A percentile compares a stretch with the other conserved stretches of the same genome.
These are phyloP conservation scores for Drosophila athabasca DNA, from an alignment of 1,140 invertebrate species.

Conservation along the genomic window DNA sequence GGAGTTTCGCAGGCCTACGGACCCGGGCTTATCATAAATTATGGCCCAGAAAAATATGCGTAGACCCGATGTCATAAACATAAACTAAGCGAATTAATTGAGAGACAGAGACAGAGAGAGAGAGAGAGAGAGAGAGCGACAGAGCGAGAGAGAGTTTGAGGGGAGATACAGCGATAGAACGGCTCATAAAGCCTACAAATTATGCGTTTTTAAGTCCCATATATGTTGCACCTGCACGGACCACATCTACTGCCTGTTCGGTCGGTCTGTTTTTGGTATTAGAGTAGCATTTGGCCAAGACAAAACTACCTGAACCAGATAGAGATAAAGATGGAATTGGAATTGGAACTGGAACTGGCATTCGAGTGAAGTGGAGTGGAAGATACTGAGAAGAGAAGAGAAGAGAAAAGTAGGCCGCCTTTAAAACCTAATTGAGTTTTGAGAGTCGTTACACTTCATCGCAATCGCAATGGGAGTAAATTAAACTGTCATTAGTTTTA, in stretches of 20 bases:
- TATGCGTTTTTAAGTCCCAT: constrained; percentile 72
- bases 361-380: not conserved
- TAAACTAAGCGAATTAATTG: constrained; percentile 81
- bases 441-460: constrained; percentile 80
- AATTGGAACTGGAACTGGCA: not conserved
- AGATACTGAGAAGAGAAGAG: no score
- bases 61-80: constrained; percentile 66
- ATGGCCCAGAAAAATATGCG: constrained; percentile 70
- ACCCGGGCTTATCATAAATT: constrained; percentile 65
- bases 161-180: constrained; percentile 15
- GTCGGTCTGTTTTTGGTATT: constrained; percentile 27
- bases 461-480: constrained; percentile 72
- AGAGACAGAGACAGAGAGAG: constrained; percentile 39
- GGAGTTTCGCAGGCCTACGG: constrained; percentile 34
- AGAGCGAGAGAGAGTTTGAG: not conserved
- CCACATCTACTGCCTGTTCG: constrained; percentile 1
- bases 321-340: constrained; percentile 4
- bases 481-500: constrained; percentile 81
- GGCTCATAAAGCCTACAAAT: constrained; percentile 74
- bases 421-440: constrained; percentile 73
- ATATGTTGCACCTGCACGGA: constrained; percentile 65
- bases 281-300: constrained; percentile 68
- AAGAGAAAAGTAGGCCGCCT: constrained; percentile 3
- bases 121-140: constrained; percentile 2
- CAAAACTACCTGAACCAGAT: constrained; percentile 27